Evolutionary conservation across 2,888 invertebrate genomes (phyloP).

Genomic region (Metopia argyrocephala): DNA sequence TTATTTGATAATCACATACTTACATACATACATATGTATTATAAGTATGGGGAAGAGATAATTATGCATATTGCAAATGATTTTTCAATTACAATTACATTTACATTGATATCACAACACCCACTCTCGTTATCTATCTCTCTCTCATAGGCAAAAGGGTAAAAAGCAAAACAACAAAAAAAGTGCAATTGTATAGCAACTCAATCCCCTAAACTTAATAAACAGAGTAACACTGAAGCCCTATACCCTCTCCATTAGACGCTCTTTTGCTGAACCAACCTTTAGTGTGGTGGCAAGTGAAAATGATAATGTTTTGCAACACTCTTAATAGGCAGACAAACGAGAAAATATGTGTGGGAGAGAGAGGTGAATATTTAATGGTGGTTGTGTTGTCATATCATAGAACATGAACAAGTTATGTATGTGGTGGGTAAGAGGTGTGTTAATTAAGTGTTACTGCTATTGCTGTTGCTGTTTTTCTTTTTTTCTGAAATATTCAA

Average conservation of each 20-base stretch:
- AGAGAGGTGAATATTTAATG: slow-evolving; percentile 39
- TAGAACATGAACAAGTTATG: neutral
- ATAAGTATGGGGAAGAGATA: slow-evolving; percentile 67
- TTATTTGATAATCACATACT: neutral
- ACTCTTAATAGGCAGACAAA: neutral
- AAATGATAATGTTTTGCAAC: slow-evolving; percentile 54
- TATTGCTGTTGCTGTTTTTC: slow-evolving; percentile 49
- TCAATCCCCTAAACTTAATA: no score
- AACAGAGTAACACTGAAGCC: no score
- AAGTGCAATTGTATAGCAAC: slow-evolving; percentile 32
- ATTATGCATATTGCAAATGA: slow-evolving; percentile 76
- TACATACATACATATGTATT: neutral
- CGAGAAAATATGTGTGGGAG: neutral
- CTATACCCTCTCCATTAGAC: neutral
- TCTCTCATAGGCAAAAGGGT: slow-evolving; percentile 35
- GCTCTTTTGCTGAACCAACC: neutral
- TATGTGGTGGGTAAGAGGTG: neutral
- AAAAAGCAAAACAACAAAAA: slow-evolving; percentile 13
- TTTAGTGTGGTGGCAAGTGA: slow-evolving; percentile 43
- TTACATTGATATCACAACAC: slow-evolving; percentile 70
- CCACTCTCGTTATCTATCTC: slow-evolving; percentile 7
- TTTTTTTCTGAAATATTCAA: neutral
- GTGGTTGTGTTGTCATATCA: slow-evolving; percentile 35
- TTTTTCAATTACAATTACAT: slow-evolving; percentile 74
- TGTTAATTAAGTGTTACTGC: slow-evolving; percentile 64